Conservation (phyloP, 2,888 invertebrate genomes). For the Tiliacea citrago region DNA sequence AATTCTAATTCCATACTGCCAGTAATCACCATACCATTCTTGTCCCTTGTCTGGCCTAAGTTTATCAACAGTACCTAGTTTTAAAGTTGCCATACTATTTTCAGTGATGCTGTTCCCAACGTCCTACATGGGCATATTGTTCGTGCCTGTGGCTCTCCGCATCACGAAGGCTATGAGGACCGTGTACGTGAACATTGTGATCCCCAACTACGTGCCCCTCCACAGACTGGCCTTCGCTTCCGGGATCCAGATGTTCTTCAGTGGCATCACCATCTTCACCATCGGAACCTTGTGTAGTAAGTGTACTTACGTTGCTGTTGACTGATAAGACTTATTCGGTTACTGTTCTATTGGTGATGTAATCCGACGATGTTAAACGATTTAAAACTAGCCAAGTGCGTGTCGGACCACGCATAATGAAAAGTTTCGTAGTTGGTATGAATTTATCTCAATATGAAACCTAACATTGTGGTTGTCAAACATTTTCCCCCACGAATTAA, state of each 20-base stretch:
- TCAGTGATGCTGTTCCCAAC: conserved; percentile 87
- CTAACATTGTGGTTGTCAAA: too few relatives aligned
- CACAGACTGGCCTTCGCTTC: conserved; percentile 92
- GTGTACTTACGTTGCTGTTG: conserved; percentile 28
- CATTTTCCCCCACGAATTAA: too few relatives aligned
- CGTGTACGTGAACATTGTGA: conserved; percentile 93
- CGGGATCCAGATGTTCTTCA: conserved; percentile 93
- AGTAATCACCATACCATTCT: background rate
- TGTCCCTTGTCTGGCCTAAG: background rate
- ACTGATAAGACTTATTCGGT: conserved; percentile 38
- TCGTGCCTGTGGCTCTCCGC: conserved; percentile 91
- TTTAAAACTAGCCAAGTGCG: too few relatives aligned
- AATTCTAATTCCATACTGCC: background rate
- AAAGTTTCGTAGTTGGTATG: too few relatives aligned
- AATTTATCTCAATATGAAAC: too few relatives aligned
- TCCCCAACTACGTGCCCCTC: conserved; percentile 93
- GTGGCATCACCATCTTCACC: conserved; percentile 91
- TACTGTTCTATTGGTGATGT: conserved; percentile 7
- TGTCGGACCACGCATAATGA: too few relatives aligned
- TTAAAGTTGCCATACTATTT: background rate
- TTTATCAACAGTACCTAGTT: background rate
- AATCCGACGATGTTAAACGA: background rate
- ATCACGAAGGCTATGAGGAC: conserved; percentile 93
- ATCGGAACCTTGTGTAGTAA: conserved; percentile 92
- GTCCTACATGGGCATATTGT: conserved; percentile 82